Evolutionary conservation across 2,888 invertebrate genomes (phyloP).

Genomic region (Brenthis daphne): DNA sequence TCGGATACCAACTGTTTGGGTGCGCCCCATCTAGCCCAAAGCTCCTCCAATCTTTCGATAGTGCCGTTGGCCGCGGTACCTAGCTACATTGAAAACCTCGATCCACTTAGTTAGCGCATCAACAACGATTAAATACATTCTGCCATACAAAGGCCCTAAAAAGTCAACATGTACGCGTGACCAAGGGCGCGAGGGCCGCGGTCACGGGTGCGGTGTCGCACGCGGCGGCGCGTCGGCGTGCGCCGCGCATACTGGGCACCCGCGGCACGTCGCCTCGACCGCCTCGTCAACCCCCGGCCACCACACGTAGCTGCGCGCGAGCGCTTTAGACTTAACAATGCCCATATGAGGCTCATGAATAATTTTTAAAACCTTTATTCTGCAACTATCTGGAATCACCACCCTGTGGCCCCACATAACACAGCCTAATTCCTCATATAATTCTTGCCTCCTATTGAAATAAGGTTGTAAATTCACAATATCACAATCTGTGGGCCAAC

Average conservation of each 20-base stretch:
- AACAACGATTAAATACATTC: slow-evolving; percentile 39
- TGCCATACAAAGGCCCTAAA: slow-evolving; percentile 28
- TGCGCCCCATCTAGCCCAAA: slow-evolving; percentile 42
- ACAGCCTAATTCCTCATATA: no score
- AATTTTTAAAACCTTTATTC: no score
- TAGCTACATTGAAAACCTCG: slow-evolving; percentile 37
- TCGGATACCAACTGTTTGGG: slow-evolving; percentile 43
- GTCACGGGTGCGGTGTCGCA: no score
- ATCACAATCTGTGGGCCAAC: no score
- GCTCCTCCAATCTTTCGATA: slow-evolving; percentile 32
- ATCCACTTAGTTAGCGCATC: slow-evolving; percentile 44
- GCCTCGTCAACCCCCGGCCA: slow-evolving; percentile 28
- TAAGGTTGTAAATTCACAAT: no score
- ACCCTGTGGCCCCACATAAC: no score
- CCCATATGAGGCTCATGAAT: background rate
- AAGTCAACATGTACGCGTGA: slow-evolving; percentile 35
- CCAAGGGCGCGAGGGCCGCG: slow-evolving; percentile 21
- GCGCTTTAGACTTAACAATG: slow-evolving; percentile 7
- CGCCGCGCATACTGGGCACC: slow-evolving; percentile 2
- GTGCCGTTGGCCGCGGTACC: slow-evolving; percentile 27
- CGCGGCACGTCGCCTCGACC: slow-evolving; percentile 7
- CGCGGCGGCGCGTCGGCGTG: no score
- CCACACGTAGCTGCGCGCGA: slow-evolving; percentile 15
- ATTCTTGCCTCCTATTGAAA: no score
- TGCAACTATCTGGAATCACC: no score